Conservation (phyloP, 2,888 invertebrate genomes). For the Conops quadrifasciatus region DNA sequence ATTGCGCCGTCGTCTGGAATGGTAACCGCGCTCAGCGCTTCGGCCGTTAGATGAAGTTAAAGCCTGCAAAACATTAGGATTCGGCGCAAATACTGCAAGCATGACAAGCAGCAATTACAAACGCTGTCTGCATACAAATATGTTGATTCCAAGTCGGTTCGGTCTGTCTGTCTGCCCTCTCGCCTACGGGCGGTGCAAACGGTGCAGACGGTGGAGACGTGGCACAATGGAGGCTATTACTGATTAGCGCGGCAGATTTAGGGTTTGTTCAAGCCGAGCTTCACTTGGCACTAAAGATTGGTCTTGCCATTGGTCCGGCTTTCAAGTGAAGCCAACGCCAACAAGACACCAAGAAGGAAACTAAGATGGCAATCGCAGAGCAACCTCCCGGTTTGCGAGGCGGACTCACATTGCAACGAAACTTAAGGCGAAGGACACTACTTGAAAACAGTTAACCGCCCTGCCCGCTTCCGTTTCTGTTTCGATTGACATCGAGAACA, state of each 20-base stretch:
- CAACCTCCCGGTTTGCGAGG: too few species aligned
- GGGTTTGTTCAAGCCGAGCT: too few species aligned
- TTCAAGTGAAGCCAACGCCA: too few species aligned
- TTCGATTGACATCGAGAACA: too few species aligned
- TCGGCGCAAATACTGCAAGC: constrained; percentile 31
- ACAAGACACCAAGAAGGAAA: too few species aligned
- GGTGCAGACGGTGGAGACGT: neutral
- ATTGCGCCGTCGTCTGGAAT: neutral
- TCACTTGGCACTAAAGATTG: too few species aligned
- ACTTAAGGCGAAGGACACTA: too few species aligned
- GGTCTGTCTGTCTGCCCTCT: neutral
- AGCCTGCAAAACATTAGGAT: constrained; percentile 33
- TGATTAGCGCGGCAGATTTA: neutral
- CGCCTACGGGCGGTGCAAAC: neutral
- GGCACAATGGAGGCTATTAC: neutral
- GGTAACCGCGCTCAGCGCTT: neutral
- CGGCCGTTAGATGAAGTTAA: neutral
- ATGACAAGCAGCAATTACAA: constrained; percentile 48
- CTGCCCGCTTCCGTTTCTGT: too few species aligned
- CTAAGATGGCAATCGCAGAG: too few species aligned
- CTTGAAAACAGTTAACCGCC: too few species aligned
- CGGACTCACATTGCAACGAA: too few species aligned
- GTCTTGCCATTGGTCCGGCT: constrained; percentile 2
- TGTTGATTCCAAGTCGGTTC: neutral
- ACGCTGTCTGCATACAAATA: constrained; percentile 56